Evolutionary conservation across 2,113 vertebrate species (phyloP).

Genomic region (Mirounga angustirostris): DNA sequence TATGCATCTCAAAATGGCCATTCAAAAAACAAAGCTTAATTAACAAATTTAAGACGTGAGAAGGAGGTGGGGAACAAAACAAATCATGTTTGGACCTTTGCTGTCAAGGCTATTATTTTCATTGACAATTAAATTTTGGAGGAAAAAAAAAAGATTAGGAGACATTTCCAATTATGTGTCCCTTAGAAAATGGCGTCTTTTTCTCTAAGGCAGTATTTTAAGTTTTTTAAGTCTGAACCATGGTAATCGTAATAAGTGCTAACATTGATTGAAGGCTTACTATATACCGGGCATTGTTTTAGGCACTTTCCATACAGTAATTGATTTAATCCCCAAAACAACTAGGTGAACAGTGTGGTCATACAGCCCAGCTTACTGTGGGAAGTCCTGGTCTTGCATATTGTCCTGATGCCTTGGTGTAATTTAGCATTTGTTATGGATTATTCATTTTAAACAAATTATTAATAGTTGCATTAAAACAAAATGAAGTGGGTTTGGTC

Average conservation of each 20-base stretch:
- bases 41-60: neutral
- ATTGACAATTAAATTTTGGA: neutral
- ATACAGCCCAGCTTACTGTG: neutral
- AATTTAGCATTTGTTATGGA: neutral
- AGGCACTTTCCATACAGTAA: neutral
- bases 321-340: neutral
- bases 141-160: neutral
- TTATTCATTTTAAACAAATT: conserved; percentile 30
- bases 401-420: neutral
- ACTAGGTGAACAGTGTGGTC: neutral
- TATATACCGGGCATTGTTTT: neutral
- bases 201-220: neutral
- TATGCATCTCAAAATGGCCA: neutral
- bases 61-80: neutral
- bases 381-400: neutral
- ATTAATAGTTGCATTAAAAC: conserved; percentile 32
- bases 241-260: neutral
- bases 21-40: conserved; percentile 9
- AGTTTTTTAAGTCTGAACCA: neutral
- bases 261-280: neutral
- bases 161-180: conserved; percentile 1
- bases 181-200: conserved; percentile 2
- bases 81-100: neutral
- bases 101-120: neutral
- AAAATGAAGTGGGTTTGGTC: neutral